Base-by-base conservation (phyloP, 64 coral and sea anemone genomes). In the Catalaphyllia jardinei region DNA sequence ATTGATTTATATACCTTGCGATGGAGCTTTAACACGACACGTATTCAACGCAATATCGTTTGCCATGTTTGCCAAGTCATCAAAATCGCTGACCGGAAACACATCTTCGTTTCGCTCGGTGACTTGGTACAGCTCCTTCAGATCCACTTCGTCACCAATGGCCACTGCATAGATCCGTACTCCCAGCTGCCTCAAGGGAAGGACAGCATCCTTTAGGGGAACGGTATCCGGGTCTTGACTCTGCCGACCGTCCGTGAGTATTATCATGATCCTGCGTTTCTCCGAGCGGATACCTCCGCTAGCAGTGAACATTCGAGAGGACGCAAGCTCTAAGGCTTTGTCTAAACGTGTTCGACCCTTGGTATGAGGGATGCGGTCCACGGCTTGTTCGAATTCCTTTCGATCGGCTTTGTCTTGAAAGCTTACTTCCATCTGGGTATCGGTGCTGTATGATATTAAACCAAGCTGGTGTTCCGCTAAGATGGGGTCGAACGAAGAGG, bases 171-270 rank as follows among this genome's bases (percentile, higher is more conserved):
- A 76, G 8, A 93, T 60, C 30, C 67, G 77, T 11, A 96, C 91
- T 18, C 94, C 94, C 22, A 87, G 4, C 31, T 79, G 46, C 10
- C 57, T 82, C 87, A 96, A 88, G 18, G 91, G 81, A 31, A 52
- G 50, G 27, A 91, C 77, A 4, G 91, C 94, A 20, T 87, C 74
- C 38, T 62, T 10, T 20, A 89, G 67, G 0, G 87, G 33, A 24
- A 93, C 65, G 4, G 81, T 78, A 60, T 90, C 94, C 22, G 82
- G 87, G 3, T 89, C 94, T 10, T 85, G 87, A 4, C 91, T 96
- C 60, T 96, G 91, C 30, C 87, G 86, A 33, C 94, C 94, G 72
- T 96, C 94, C 1, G 94, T 96, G 20, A 96, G 54, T 76, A 96
- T 75, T 52, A 96, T 61, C 19, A 89, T 76, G 10, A 90, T 69